Evolutionary conservation across 2,797 vertebrate species (phyloP), one percentile per base, ranked within the genome.

Genomic region (Iguana delicatissima): DNA sequence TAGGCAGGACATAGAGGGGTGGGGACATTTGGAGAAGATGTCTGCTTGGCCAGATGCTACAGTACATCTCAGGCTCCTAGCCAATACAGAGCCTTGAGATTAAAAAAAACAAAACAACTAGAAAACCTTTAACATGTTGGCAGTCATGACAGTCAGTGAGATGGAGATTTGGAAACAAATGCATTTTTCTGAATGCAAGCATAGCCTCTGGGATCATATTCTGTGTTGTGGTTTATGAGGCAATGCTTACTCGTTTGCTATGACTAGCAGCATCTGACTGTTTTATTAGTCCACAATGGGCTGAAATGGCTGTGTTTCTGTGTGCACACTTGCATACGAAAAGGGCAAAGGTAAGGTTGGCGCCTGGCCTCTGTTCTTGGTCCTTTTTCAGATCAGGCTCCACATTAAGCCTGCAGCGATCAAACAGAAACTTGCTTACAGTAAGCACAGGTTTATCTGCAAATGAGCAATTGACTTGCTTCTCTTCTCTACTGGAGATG

Each of bases 201-300:
- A 87, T 10, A 87, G 38, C 89, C 69, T 62, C 67, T 88, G 76
- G 35, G 42, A 69, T 89, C 50, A 26, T 86, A 18, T 76, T 90
- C 46, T 91, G 46, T 87, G 35, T 35, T 92, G 80, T 89, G 88
- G 72, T 79, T 91, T 84, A 79, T 84, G 80, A 84, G 80, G 84
- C 88, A 35, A 59, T 89, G 55, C 88, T 79, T 89, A 72, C 72
- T 77, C 24, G 38, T 69, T 88, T 59, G 46, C 22, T n/a, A 35
- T 84, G 81, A 84, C 82, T 46, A 88, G 72, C 85, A 52, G 29
- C 73, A 88, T 84, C 38, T 69, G 59, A 91, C 86, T 84, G 26
- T 69, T 86, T 77, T 83, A 84, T 77, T 74, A 87, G 62, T 69
- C 72, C 64, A 86, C 73, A 87, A 42, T 67, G 46, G 24, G 35